phyloP scores from a whole-genome alignment of 2,797 vertebrate genomes.

The Morelia viridis region DNA sequence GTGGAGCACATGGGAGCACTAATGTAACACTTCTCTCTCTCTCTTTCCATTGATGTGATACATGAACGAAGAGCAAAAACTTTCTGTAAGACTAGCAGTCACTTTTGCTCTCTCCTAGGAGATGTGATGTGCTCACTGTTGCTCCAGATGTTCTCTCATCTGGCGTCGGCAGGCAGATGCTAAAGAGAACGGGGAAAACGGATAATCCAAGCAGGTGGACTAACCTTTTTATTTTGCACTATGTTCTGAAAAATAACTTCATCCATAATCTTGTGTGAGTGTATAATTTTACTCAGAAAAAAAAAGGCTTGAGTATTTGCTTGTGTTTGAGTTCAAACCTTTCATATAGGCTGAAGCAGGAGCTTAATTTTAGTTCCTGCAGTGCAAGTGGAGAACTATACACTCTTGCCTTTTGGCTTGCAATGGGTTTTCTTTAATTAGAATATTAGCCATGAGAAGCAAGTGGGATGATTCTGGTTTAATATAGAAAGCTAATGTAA shows the following conservation, averaged over 20 bases:
- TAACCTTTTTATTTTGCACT: background rate
- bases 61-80: background rate
- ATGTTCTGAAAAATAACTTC: background rate
- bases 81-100: background rate
- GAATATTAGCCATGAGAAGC: background rate
- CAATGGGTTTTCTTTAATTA: slow-evolving; percentile 4
- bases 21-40: too few relatives aligned
- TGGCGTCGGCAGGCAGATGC: background rate
- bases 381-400: background rate
- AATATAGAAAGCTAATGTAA: background rate
- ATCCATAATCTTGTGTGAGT: background rate
- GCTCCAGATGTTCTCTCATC: background rate
- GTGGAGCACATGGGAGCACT: too few relatives aligned
- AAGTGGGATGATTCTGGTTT: background rate
- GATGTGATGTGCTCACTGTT: too few relatives aligned
- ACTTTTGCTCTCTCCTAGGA: background rate
- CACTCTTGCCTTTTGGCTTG: background rate
- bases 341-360: background rate
- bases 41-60: too few relatives aligned
- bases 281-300: fast-evolving
- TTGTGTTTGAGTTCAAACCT: background rate
- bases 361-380: background rate
- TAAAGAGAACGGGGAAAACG: background rate
- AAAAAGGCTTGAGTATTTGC: background rate
- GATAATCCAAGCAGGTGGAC: background rate